Evolutionary conservation across 2,888 invertebrate genomes (phyloP), one percentile per base, ranked within the genome.

Genomic region (Erannis defoliaria): DNA sequence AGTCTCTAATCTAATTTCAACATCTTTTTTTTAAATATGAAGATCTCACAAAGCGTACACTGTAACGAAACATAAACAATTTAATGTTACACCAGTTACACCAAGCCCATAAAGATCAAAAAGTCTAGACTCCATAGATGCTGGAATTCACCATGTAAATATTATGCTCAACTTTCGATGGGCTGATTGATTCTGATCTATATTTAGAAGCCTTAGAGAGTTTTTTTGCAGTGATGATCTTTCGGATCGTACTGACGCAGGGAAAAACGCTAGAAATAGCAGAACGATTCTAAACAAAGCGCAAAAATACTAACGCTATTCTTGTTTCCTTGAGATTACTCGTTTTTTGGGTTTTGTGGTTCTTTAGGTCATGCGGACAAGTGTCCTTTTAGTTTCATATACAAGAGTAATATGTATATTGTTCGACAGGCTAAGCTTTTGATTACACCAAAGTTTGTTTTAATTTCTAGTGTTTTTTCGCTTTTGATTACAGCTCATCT

Each of bases 221-320:
- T 21, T 50, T 50, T 49, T 29, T 35, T 26, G 57, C 35, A 23
- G 33, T 40, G 51, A 51, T 51, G 37, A 58, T 38, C 51, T 51
- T 59, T 33, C 31, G 37, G 43, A 43, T 19, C 40, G 40, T 45
- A 45, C 43, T 45, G 43, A 45, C 26, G 43, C 43, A 26, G 16
- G 23, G 43, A 26, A 40, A 26, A 9, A 16, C 26, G 26, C 43
- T 26, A 26, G 43, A 26, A 45, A 45, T 45, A 45, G 26, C 26
- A 26, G 9, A 45, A 14, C 43, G 2, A 16, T 45, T 45, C 43
- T 26, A 45, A 45, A 45, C 43, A 45, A 45, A 45, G 26, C 43
- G 16, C 16, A 26, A 16, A 45, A 14, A 45, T 45, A 26, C 43
- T 10, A 14, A 9, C 14, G 26, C 16, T 45, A 45, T 45, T 45